These are phyloP conservation scores for Stichodactyla helianthus DNA, from an alignment of 64 coral and sea anemone species.

Conservation along the genomic window DNA sequence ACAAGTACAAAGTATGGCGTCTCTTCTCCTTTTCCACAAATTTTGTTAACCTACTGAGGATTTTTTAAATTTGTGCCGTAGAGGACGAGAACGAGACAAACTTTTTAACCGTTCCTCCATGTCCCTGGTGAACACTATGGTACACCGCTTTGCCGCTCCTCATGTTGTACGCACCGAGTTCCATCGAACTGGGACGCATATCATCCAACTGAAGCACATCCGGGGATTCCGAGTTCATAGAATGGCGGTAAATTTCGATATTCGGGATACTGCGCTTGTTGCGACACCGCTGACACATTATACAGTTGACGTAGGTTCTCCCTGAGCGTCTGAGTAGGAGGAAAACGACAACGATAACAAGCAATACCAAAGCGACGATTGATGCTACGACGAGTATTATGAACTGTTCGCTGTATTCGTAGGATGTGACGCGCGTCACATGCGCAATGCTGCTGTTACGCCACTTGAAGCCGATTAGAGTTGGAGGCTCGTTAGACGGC, in stretches of 20 bases:
- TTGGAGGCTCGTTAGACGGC: conserved; percentile 4
- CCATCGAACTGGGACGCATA: conserved; percentile 36
- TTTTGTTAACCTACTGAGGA: background rate
- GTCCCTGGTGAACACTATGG: conserved; percentile 51
- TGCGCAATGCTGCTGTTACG: conserved; percentile 64
- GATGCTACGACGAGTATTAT: conserved; percentile 64
- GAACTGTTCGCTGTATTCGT: conserved; percentile 57
- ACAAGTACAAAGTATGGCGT: too few species aligned
- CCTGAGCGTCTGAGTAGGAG: conserved; percentile 75
- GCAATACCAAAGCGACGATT: conserved; percentile 63
- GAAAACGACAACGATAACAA: conserved; percentile 66
- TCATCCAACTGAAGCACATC: conserved; percentile 79
- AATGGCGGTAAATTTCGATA: conserved; percentile 90
- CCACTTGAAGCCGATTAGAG: conserved; percentile 1
- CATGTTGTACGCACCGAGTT: conserved; percentile 77
- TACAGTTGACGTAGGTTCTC: conserved; percentile 61
- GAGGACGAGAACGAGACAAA: conserved; percentile 87
- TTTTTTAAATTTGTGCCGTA: conserved; percentile 62
- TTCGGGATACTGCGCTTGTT: conserved; percentile 77
- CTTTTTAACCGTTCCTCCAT: conserved; percentile 50
- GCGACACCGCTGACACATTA: conserved; percentile 63
- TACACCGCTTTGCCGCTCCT: conserved; percentile 75
- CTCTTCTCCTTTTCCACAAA: background rate
- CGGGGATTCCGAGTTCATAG: conserved; percentile 73
- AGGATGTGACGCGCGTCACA: conserved; percentile 42